phyloP scores from a whole-genome alignment of 2,797 vertebrate species.

The Emydoidea blandingii region DNA sequence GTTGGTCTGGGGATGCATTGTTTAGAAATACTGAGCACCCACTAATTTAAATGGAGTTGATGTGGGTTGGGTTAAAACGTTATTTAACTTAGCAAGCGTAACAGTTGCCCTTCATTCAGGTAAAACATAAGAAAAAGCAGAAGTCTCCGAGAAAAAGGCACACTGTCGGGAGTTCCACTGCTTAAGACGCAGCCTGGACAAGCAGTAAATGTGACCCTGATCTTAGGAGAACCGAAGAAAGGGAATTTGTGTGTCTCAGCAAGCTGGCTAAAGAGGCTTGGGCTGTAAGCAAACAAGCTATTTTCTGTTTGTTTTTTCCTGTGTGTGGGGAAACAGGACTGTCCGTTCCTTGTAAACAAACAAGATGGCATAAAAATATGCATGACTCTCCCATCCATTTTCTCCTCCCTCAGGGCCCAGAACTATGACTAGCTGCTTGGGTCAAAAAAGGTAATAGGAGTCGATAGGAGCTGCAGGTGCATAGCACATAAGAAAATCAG shows the following conservation, averaged over 20 bases:
- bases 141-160: not conserved
- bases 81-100: not conserved
- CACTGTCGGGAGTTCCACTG: no score
- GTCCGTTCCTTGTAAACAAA: not conserved
- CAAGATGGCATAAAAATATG: not conserved
- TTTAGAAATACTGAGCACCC: not conserved
- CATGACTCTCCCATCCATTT: not conserved
- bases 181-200: not conserved
- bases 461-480: not conserved
- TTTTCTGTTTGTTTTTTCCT: not conserved
- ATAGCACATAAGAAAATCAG: not conserved
- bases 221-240: not conserved
- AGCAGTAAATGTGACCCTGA: not conserved
- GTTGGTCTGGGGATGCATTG: not conserved
- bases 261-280: not conserved
- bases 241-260: not conserved
- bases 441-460: not conserved
- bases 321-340: not conserved
- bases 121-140: not conserved
- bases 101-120: not conserved
- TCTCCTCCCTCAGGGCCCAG: not conserved
- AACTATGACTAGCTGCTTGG: not conserved
- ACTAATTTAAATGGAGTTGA: not conserved
- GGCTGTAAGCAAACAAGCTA: not conserved
- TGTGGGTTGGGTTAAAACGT: not conserved